These are phyloP conservation scores for Laupala kohalensis DNA, from an alignment of 1,140 invertebrate species.

Conservation along the genomic window DNA sequence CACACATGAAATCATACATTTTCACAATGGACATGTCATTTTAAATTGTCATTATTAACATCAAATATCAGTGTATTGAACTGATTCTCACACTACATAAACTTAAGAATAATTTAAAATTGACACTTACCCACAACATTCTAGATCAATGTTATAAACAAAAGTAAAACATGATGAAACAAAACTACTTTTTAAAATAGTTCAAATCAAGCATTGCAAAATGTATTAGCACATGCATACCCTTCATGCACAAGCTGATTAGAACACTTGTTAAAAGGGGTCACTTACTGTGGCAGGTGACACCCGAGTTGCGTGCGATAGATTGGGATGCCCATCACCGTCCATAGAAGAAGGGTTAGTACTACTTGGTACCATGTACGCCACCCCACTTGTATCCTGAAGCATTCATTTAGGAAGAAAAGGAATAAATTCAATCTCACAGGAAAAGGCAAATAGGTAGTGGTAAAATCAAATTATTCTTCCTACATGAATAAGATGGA, in stretches of 20 bases:
- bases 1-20: no score
- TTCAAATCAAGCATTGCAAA: no score
- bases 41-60: no score
- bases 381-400: conserved; percentile 37
- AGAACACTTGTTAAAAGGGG: background rate
- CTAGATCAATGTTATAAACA: no score
- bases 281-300: conserved; percentile 77
- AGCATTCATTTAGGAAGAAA: conserved; percentile 27
- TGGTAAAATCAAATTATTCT: background rate
- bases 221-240: background rate
- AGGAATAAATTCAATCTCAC: background rate
- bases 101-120: no score
- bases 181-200: no score
- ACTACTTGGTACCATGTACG: conserved; percentile 39
- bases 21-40: no score
- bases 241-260: background rate
- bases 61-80: no score
- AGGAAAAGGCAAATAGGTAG: background rate
- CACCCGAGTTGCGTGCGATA: conserved; percentile 71
- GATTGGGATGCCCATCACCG: conserved; percentile 40
- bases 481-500: background rate
- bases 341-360: conserved; percentile 22
- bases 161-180: no score
- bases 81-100: no score
- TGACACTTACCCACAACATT: no score